These are phyloP conservation scores for Argynnis bischoffii DNA, from an alignment of 2,888 invertebrate species.

Conservation along the genomic window DNA sequence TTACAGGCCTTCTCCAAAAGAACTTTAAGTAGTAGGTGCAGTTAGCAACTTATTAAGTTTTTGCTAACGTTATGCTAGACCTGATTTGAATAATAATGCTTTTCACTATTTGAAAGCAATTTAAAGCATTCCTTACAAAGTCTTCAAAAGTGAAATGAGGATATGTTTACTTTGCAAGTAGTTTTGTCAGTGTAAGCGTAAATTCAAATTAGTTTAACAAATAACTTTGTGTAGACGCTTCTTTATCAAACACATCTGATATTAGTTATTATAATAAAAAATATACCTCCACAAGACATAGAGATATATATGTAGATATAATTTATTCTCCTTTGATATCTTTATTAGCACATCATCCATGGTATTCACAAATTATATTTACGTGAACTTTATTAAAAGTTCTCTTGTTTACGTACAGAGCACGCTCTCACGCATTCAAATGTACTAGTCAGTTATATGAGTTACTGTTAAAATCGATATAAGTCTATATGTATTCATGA, in stretches of 20 bases:
- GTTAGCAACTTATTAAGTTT: conserved; percentile 18
- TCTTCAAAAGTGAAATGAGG: conserved; percentile 22
- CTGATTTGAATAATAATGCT: conserved; percentile 27
- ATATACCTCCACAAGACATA: too few relatives aligned
- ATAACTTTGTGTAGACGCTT: conserved; percentile 8
- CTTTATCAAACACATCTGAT: background rate
- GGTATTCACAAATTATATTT: conserved; percentile 47
- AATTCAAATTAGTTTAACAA: conserved; percentile 20
- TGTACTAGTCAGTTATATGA: conserved; percentile 22
- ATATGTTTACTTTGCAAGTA: conserved; percentile 26
- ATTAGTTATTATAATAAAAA: too few relatives aligned
- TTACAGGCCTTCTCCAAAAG: background rate
- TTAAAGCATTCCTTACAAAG: conserved; percentile 19
- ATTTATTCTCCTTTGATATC: too few relatives aligned
- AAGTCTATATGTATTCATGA: conserved; percentile 21
- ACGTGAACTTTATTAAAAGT: conserved; percentile 57
- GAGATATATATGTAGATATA: too few relatives aligned
- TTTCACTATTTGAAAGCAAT: conserved; percentile 26
- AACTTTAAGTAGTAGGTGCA: background rate
- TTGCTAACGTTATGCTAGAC: conserved; percentile 11
- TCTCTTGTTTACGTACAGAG: conserved; percentile 62
- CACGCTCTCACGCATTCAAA: conserved; percentile 61
- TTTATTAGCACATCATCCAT: too few relatives aligned
- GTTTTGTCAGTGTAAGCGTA: conserved; percentile 21
- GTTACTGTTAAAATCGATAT: conserved; percentile 17